phyloP scores from a whole-genome alignment of 2,113 vertebrate species.

The Vulpes ferrilata region DNA sequence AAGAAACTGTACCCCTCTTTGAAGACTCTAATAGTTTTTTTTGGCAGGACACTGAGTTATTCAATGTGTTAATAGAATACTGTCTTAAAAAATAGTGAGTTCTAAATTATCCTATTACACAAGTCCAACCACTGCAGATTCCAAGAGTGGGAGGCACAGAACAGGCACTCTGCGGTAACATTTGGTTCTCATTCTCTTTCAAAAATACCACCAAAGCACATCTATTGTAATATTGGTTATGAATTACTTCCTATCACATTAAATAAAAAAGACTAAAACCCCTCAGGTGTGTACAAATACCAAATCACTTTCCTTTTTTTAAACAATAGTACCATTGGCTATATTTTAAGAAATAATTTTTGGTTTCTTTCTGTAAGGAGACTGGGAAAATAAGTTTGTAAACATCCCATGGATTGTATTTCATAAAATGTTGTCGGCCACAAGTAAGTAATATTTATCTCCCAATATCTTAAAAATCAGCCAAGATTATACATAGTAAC shows the following conservation, averaged over 20 bases:
- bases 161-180: neutral
- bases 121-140: constrained; percentile 15
- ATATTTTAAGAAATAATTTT: constrained; percentile 8
- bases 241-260: neutral
- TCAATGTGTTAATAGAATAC: constrained; percentile 22
- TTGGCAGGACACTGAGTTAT: neutral
- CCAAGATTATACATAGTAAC: neutral
- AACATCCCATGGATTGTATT: neutral
- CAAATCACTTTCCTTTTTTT: neutral
- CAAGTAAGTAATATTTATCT: neutral
- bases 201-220: neutral
- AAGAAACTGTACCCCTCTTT: constrained; percentile 43
- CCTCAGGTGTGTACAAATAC: neutral
- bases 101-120: constrained; percentile 49
- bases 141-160: constrained; percentile 13
- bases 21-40: constrained; percentile 1
- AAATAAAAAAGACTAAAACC: neutral
- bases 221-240: neutral
- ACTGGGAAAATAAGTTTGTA: neutral
- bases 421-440: constrained; percentile 11
- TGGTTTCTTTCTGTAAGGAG: neutral
- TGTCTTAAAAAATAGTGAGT: constrained; percentile 57
- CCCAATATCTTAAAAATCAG: neutral
- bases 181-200: constrained; percentile 61
- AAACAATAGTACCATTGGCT: neutral